These are phyloP conservation scores for Laticauda laticaudata DNA, from an alignment of 2,113 vertebrate genomes.

Conservation along the genomic window DNA sequence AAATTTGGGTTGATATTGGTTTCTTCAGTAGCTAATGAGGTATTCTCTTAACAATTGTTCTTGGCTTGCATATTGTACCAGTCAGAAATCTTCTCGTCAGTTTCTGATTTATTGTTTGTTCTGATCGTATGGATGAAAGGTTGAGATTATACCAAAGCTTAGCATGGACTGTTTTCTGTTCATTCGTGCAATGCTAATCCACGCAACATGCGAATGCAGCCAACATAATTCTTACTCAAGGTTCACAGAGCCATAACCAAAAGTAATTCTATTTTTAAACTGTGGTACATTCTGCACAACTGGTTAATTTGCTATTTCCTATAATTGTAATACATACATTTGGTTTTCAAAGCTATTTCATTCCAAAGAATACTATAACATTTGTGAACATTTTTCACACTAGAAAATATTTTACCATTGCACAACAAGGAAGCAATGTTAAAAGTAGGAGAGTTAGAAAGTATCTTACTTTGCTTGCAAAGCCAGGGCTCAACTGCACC, in stretches of 20 bases:
- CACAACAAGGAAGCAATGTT: constrained; percentile 1
- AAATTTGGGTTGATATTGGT: neutral
- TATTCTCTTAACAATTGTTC: neutral
- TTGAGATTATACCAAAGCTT: neutral
- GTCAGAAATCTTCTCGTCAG: neutral
- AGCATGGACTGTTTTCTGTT: neutral
- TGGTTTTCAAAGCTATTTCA: constrained; percentile 18
- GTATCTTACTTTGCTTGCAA: constrained; percentile 21
- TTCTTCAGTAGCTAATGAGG: neutral
- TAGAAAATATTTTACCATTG: constrained; percentile 22
- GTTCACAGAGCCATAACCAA: neutral
- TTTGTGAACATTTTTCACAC: constrained; percentile 6
- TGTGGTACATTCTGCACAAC: neutral
- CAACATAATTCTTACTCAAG: neutral
- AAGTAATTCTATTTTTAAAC: neutral
- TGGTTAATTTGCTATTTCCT: neutral
- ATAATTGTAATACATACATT: neutral
- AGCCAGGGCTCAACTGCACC: constrained; percentile 5
- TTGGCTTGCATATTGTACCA: neutral
- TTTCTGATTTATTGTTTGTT: neutral
- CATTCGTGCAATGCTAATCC: neutral
- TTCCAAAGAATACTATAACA: constrained; percentile 9
- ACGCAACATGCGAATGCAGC: neutral
- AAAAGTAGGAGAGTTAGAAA: constrained; percentile 10
- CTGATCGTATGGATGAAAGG: neutral